phyloP scores from a whole-genome alignment of 2,797 vertebrate species.

The Karalla daura region DNA sequence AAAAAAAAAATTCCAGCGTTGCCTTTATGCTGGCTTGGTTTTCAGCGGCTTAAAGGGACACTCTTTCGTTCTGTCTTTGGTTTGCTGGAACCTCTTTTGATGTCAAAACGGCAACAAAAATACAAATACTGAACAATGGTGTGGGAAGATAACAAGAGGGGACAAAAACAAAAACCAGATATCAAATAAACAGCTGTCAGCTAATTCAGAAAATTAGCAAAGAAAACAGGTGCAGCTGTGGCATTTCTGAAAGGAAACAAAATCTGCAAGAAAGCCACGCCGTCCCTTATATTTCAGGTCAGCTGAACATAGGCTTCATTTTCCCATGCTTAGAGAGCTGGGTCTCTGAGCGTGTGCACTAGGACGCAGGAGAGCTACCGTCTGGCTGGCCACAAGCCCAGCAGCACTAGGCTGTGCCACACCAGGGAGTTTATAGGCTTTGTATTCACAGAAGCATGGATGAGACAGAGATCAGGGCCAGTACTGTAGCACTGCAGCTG shows the following conservation, averaged over 20 bases:
- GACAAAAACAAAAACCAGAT: constrained; percentile 57
- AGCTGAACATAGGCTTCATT: constrained; percentile 81
- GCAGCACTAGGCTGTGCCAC: constrained; percentile 64
- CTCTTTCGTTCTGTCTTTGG: constrained; percentile 85
- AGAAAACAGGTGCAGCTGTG: constrained; percentile 72
- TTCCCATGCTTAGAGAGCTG: constrained; percentile 81
- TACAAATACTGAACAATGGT: constrained; percentile 66
- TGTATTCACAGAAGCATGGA: constrained; percentile 87
- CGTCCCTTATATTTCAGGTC: constrained; percentile 74
- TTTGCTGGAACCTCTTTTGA: constrained; percentile 78
- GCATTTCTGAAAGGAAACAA: constrained; percentile 56
- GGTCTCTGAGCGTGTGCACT: constrained; percentile 84
- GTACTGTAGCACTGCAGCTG: constrained; percentile 73
- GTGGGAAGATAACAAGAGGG: constrained; percentile 66
- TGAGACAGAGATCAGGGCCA: constrained; percentile 82
- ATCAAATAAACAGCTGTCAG: constrained; percentile 72
- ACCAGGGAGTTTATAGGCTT: constrained; percentile 86
- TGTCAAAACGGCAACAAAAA: constrained; percentile 60
- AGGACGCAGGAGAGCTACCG: constrained; percentile 90
- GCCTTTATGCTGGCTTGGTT: constrained; percentile 74
- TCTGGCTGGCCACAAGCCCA: constrained; percentile 72
- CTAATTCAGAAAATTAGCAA: constrained; percentile 82
- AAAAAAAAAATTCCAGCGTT: constrained; percentile 61
- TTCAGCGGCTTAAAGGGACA: constrained; percentile 82
- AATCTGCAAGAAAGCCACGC: constrained; percentile 70